Percentiles rank a stretch among this genome's conserved stretches.
These are phyloP conservation scores for Megalopta genalis DNA, from an alignment of 1,140 invertebrate genomes.

Conservation along the genomic window DNA sequence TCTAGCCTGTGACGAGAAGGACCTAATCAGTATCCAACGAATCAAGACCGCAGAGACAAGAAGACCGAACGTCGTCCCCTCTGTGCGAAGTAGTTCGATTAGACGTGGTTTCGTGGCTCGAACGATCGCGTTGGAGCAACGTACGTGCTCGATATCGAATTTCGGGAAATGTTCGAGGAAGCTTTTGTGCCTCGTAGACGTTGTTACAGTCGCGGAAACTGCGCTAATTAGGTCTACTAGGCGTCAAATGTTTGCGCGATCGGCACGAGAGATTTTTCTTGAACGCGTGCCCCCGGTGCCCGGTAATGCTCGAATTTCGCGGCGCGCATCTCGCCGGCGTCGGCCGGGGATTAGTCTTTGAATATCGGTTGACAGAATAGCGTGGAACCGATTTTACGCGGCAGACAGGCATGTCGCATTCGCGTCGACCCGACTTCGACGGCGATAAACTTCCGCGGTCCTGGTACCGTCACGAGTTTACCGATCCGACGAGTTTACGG, in stretches of 20 bases:
- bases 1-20: too few relatives aligned
- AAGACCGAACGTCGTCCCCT: too few relatives aligned
- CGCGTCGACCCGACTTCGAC: neutral
- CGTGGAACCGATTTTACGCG: slow-evolving; percentile 7
- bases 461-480: neutral
- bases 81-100: too few relatives aligned
- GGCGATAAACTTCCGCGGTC: slow-evolving; percentile 21
- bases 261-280: neutral
- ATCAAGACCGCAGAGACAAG: too few relatives aligned
- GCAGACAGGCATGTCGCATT: neutral
- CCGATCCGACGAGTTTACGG: neutral
- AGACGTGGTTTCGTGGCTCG: too few relatives aligned
- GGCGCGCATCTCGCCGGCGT: neutral
- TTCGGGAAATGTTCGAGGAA: too few relatives aligned
- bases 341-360: neutral
- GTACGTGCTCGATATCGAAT: too few relatives aligned
- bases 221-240: neutral
- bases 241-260: neutral
- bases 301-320: neutral
- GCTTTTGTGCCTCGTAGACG: too few relatives aligned
- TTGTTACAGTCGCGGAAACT: neutral
- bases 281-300: neutral
- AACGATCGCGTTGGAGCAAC: too few relatives aligned
- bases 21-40: too few relatives aligned
- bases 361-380: neutral